Evolutionary conservation across 1,140 invertebrate genomes (phyloP), one percentile per base, ranked within the genome.

Genomic region (Apis mellifera): DNA sequence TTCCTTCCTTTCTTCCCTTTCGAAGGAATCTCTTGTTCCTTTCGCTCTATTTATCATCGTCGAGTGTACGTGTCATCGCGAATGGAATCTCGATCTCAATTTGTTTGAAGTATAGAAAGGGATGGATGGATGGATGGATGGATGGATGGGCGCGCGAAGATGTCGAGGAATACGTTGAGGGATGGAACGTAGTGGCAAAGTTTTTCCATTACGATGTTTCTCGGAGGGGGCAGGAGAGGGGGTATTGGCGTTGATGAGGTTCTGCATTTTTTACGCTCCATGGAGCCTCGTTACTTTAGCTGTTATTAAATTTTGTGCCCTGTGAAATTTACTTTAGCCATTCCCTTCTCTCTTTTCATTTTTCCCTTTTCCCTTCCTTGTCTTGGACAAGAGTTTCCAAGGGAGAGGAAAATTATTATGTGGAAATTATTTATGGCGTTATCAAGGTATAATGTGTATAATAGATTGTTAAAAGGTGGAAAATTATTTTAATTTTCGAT

Each of bases 121-220:
- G 32, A 21, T n/a, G 21, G 21, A 59, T 59, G 17, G 19, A n/a
- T 12, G 21, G 9, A n/a, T 21, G 32, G 32, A 21, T n/a, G 21
- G 21, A 59, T 59, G 17, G 19, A n/a, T 12, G 21, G 9, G 12
- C n/a, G 3, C 21, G n/a, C 7, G 15, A 13, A 26, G 60, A 55
- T 55, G 32, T 42, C 4, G 32, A 32, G 17, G 19, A 11, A 59
- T 59, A 21, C 57, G 57, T 59, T 42, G 32, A 59, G 57, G 1
- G 9, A 59, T 12, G 73, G 11, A 23, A 64, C 12, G 54, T 19
- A 26, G 72, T 19, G 62, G n/a, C 17, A 65, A 76, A 76, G 23
- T 76, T 74, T 62, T 74, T 57, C 59, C 50, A 54, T 76, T 76
- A 65, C 32, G 19, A 26, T 23, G 19, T 48, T 7, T 65, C 26